Evolutionary conservation across 2,888 invertebrate genomes (phyloP).

Genomic region (Lordiphosa andalusiaca): DNA sequence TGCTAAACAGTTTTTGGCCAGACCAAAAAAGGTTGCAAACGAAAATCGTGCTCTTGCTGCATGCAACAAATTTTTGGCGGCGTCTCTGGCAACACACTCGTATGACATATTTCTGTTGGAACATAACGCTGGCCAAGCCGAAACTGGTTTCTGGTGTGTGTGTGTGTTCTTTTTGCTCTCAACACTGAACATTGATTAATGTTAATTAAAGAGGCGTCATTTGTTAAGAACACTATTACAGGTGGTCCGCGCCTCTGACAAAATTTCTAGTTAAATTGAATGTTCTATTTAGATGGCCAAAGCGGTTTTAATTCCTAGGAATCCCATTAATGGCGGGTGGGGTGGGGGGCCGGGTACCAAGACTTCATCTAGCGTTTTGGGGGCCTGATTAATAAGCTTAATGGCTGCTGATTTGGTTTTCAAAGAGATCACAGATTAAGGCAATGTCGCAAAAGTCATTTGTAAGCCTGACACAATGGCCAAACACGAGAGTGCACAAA

Average conservation of each 20-base stretch:
- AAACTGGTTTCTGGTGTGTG: constrained; percentile 52
- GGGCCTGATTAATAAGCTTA: constrained; percentile 55
- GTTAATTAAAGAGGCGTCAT: constrained; percentile 59
- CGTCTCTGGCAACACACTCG: constrained; percentile 80
- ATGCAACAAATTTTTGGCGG: constrained; percentile 77
- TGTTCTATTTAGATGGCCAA: constrained; percentile 67
- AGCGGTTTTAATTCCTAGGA: constrained; percentile 48
- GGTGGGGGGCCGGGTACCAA: constrained; percentile 47
- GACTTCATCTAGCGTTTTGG: constrained; percentile 44
- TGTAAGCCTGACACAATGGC: constrained; percentile 59
- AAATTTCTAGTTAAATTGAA: constrained; percentile 56
- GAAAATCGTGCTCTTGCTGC: constrained; percentile 64
- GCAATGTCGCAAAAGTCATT: constrained; percentile 62
- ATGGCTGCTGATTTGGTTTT: constrained; percentile 28
- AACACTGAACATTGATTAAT: constrained; percentile 59
- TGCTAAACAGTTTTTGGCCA: constrained; percentile 62
- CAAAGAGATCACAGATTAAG: constrained; percentile 42
- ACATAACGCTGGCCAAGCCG: constrained; percentile 11
- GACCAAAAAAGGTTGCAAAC: constrained; percentile 71
- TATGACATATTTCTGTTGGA: constrained; percentile 72
- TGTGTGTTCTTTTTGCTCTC: constrained; percentile 7
- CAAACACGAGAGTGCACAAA: constrained; percentile 56
- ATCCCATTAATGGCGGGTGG: constrained; percentile 46
- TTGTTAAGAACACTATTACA: constrained; percentile 51
- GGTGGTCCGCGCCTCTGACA: constrained; percentile 45